phyloP scores from a whole-genome alignment of 2,113 vertebrate genomes.

The Datnioides undecimradiatus region DNA sequence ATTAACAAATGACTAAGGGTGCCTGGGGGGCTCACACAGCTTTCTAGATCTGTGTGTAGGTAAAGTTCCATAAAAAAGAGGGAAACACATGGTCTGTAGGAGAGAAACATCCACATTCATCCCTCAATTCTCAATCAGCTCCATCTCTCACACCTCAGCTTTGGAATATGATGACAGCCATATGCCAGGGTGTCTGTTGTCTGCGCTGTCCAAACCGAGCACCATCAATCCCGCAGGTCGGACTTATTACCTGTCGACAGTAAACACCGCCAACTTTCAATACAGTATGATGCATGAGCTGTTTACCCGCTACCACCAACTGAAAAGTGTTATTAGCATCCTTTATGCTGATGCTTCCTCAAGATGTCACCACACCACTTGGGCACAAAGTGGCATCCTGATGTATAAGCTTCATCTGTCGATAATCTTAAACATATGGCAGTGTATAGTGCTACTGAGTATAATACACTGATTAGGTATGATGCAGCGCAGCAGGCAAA shows the following conservation, averaged over 20 bases:
- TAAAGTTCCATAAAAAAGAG: constrained; percentile 13
- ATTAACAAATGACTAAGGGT: constrained; percentile 10
- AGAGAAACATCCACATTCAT: constrained; percentile 16
- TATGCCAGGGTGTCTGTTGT: constrained; percentile 22
- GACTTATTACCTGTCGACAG: constrained; percentile 8
- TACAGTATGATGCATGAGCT: constrained; percentile 44
- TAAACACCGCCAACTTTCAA: constrained; percentile 12
- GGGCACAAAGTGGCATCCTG: constrained; percentile 13
- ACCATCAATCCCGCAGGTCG: constrained; percentile 30
- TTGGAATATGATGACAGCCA: constrained; percentile 38
- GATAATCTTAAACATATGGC: constrained; percentile 33
- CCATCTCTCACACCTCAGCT: constrained; percentile 24
- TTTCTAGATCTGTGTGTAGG: constrained; percentile 31
- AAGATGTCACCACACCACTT: constrained; percentile 22
- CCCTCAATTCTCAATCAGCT: constrained; percentile 7
- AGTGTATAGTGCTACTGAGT: not conserved
- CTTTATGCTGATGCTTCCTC: constrained; percentile 32
- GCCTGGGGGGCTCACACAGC: not conserved
- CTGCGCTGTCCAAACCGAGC: not conserved
- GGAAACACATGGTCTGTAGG: constrained; percentile 14
- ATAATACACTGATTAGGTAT: constrained; percentile 41
- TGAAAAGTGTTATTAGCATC: constrained; percentile 27
- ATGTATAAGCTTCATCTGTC: constrained; percentile 15
- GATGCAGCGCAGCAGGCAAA: constrained; percentile 52
- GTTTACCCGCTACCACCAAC: constrained; percentile 34